Conservation (phyloP, 2,888 invertebrate species). For the Lasioglossum malachurum region DNA sequence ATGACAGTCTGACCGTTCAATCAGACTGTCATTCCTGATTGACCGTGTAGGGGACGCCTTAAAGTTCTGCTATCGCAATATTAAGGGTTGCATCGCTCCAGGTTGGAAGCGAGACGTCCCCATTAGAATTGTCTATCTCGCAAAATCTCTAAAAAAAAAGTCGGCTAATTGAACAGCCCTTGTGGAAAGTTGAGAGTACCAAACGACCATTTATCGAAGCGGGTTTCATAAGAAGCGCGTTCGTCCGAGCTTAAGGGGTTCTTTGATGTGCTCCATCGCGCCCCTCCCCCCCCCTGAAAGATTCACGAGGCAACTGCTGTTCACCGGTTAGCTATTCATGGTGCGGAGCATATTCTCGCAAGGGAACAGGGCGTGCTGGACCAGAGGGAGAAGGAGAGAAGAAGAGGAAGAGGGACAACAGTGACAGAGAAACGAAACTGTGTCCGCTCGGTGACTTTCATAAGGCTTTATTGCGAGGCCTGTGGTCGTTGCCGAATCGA, state of each 20-base stretch:
- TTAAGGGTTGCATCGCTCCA: not conserved
- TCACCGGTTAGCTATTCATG: constrained; percentile 49
- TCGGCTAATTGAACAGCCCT: not conserved
- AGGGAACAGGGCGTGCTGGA: not conserved
- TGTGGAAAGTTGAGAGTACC: not conserved
- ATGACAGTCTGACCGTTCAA: too few species aligned
- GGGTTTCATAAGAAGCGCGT: not conserved
- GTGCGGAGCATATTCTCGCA: constrained; percentile 24
- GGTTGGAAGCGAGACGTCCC: not conserved
- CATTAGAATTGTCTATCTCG: not conserved
- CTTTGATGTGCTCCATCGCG: constrained; percentile 40
- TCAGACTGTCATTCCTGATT: too few species aligned
- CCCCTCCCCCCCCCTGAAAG: constrained; percentile 32
- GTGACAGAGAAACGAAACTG: not conserved
- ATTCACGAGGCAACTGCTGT: constrained; percentile 37
- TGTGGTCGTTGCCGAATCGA: constrained; percentile 41
- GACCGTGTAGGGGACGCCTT: too few species aligned
- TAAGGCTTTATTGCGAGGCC: constrained; percentile 46
- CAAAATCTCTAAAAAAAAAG: not conserved
- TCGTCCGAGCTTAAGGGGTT: not conserved
- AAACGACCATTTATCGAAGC: not conserved
- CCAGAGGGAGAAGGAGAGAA: not conserved
- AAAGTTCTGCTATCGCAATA: not conserved
- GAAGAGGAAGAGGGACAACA: not conserved
- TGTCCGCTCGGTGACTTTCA: constrained; percentile 36